Conservation (phyloP, 2,113 vertebrate genomes). For the Hippocampus barbouri region DNA sequence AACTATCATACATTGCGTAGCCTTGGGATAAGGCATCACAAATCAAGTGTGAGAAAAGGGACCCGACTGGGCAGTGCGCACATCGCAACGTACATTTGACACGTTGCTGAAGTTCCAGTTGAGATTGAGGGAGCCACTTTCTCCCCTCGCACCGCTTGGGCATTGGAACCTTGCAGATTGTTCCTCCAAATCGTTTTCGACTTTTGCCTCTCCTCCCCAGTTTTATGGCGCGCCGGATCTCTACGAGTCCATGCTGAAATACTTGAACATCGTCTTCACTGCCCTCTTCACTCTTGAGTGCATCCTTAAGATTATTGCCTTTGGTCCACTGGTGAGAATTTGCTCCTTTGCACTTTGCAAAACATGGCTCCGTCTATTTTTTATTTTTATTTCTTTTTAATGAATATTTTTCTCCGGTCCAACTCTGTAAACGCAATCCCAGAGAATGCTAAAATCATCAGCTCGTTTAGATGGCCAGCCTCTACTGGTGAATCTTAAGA, state of each 20-base stretch:
- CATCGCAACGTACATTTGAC: background rate
- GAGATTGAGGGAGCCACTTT: background rate
- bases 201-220: conserved; percentile 60
- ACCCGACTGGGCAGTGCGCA: background rate
- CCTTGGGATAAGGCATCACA: background rate
- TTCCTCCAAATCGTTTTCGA: background rate
- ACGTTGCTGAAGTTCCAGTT: background rate
- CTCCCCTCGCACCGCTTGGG: background rate
- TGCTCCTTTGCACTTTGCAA: conserved; percentile 11
- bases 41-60: background rate
- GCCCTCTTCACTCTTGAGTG: conserved; percentile 97
- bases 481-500: background rate
- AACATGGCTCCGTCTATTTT: background rate
- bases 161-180: background rate
- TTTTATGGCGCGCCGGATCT: conserved; percentile 85
- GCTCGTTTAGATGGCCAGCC: background rate
- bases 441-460: background rate
- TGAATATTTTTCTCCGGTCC: conserved; percentile 14
- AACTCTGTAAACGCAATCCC: background rate
- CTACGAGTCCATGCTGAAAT: conserved; percentile 92
- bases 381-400: background rate
- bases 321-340: conserved; percentile 87
- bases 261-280: conserved; percentile 93
- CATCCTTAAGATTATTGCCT: conserved; percentile 94
- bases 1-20: background rate